Evolutionary conservation across 2,888 invertebrate species (phyloP), one percentile per base, ranked within the genome.

Genomic region (Gymnoscelis rufifasciata): DNA sequence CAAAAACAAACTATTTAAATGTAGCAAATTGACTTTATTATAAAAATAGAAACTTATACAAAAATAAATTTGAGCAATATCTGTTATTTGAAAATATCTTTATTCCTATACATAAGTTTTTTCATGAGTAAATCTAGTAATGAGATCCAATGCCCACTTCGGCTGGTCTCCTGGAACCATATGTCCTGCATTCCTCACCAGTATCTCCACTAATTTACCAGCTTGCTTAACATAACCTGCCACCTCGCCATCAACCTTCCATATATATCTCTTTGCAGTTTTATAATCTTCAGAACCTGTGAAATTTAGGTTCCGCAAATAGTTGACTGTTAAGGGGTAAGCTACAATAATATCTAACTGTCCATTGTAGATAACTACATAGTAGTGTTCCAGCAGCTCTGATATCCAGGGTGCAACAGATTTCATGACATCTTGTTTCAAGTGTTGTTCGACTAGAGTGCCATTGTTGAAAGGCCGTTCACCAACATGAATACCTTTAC

Each of bases 341-440:
- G 96, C 95, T 0, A 97, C 95, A 54, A 97, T 96, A 8, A 97
- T 93, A 73, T 98, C 97, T 54, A 97, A 73, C 69, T 97, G 97
- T 0, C 97, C 97, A 69, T 93, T 97, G 74, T 97, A 97, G 50
- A 97, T 90, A 33, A 97, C 89, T 10, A 96, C 91, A 71, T 90
- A 87, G 64, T 93, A 94, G 59, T 91, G 78, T 27, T 91, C 86
- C 0, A 95, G 69, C 0, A 96, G 78, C 59, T 93, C 92, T 0
- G 91, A 87, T 43, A 95, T 83, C 90, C 92, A 92, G 0, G 91
- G 90, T 4, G 94, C 93, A 5, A 95, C 92, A 0, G 94, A 93
- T 65, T 94, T 91, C 93, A 96, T 94, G 0, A 96, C 89, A 74
- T 98, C 97, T 29, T 88, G 79, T 54, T 91, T 90, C 13, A 97